phyloP scores from a whole-genome alignment of 2,888 invertebrate genomes.

The Molanna angustata region DNA sequence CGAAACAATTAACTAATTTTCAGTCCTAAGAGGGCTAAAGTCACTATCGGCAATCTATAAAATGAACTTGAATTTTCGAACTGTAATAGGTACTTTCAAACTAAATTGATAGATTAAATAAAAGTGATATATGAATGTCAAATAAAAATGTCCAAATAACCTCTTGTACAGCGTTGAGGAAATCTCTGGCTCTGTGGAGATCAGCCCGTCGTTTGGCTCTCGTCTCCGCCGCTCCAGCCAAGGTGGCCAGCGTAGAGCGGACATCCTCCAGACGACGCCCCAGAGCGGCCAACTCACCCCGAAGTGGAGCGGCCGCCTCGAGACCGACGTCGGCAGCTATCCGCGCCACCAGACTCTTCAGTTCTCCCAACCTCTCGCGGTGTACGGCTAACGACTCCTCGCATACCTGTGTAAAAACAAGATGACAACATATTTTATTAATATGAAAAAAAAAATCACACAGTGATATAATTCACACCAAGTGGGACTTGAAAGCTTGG shows the following conservation, averaged over 20 bases:
- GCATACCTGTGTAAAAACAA: slow-evolving; percentile 60
- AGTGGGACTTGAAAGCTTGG: too few species aligned
- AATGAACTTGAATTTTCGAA: slow-evolving; percentile 2
- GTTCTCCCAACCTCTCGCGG: slow-evolving; percentile 64
- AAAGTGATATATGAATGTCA: not conserved
- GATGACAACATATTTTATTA: too few species aligned
- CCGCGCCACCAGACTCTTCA: slow-evolving; percentile 71
- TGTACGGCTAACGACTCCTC: slow-evolving; percentile 71
- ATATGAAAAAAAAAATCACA: too few species aligned
- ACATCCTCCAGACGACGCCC: slow-evolving; percentile 74
- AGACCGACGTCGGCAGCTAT: slow-evolving; percentile 77
- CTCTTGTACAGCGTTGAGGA: slow-evolving; percentile 72
- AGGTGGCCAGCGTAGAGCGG: slow-evolving; percentile 66
- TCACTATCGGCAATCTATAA: slow-evolving; percentile 2
- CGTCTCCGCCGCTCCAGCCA: slow-evolving; percentile 76
- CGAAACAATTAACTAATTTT: slow-evolving; percentile 30
- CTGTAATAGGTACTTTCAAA: too few species aligned
- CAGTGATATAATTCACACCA: too few species aligned
- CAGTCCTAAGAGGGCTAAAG: not conserved
- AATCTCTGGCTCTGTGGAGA: slow-evolving; percentile 63
- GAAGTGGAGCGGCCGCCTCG: slow-evolving; percentile 66
- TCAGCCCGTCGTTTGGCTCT: slow-evolving; percentile 59
- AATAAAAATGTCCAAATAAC: slow-evolving; percentile 43
- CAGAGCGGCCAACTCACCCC: slow-evolving; percentile 74
- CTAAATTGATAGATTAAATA: not conserved